Conservation (phyloP, 2,888 invertebrate species). For the Pelosia muscerda region DNA sequence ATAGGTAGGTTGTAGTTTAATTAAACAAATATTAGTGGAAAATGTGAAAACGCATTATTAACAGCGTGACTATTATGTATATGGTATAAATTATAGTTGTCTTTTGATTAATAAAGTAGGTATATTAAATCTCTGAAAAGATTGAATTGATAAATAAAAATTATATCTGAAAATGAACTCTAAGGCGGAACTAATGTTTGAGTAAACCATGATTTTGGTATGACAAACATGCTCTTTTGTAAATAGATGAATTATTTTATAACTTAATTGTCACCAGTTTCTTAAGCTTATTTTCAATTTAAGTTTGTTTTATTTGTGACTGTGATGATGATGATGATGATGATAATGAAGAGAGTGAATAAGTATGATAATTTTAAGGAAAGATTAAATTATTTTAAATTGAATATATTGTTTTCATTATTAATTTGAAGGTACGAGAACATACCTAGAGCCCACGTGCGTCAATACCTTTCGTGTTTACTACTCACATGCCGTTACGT, state of each 20-base stretch:
- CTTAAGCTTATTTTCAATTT: constrained; percentile 29
- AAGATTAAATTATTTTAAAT: constrained; percentile 59
- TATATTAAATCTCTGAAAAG: too few species aligned
- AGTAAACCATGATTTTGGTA: background rate
- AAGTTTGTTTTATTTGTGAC: constrained; percentile 57
- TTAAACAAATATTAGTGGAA: too few species aligned
- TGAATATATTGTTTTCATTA: constrained; percentile 15
- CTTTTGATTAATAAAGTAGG: too few species aligned
- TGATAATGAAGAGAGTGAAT: constrained; percentile 50
- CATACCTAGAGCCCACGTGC: too few species aligned
- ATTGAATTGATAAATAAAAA: background rate
- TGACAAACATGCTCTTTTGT: constrained; percentile 29
- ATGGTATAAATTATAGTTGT: too few species aligned
- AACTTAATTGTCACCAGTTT: constrained; percentile 28
- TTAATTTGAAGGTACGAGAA: background rate
- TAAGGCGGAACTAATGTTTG: background rate
- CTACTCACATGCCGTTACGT: background rate
- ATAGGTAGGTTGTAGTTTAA: too few species aligned
- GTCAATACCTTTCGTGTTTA: too few species aligned
- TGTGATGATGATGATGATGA: constrained; percentile 65
- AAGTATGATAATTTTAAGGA: constrained; percentile 44
- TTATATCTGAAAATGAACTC: background rate
- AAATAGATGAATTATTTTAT: constrained; percentile 40
- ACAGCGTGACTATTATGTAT: too few species aligned
- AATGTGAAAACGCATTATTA: too few species aligned